Base-by-base conservation (phyloP, 2,888 invertebrate genomes). In the Cerastis leucographa region DNA sequence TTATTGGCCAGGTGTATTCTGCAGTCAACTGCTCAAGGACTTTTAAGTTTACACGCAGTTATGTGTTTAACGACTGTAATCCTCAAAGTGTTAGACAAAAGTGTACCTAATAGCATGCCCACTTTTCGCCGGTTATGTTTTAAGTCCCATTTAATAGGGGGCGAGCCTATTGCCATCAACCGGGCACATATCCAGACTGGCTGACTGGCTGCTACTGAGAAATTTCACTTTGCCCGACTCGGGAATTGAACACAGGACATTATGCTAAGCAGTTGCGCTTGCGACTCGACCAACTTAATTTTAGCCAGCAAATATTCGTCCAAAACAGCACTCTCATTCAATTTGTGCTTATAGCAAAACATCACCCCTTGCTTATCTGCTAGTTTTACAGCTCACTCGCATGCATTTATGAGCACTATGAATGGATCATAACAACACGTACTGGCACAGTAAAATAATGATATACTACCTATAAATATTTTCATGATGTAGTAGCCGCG, bases 341-440 rank as follows among this genome's bases (percentile, higher is more conserved):
- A 29, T 46, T 22, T 11, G 6, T 29, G 22, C 17, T 35, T 17
- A 42, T n/a, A 35, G 25, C 12, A 25, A 40, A 35, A 81, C 19
- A n/a, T 35, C 56, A 51, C 35, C 56, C 35, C 44, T 25, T 44
- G 35, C 66, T 59, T 85, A 81, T 83, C 85, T 65, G 7, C 17
- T n/a, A 49, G 44, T 12, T 80, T 80, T 76, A 81, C 29, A 54
- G 77, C 74, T 72, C 42, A 79, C 49, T 71, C 40, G 40, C 11
- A 7, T 29, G 49, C 8, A 56, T 83, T 83, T 85, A 85, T 59
- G 74, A 85, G 49, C 25, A 46, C 29, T 51, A 67, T 76, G 71
- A 74, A 80, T 69, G 49, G 75, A 29, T 56, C 76, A n/a, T 77
- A 84, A 84, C 49, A 25, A n/a, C 49, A 46, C 19, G 3, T 49